Conservation (phyloP, 2,888 invertebrate genomes). For the Agrilus mali region DNA sequence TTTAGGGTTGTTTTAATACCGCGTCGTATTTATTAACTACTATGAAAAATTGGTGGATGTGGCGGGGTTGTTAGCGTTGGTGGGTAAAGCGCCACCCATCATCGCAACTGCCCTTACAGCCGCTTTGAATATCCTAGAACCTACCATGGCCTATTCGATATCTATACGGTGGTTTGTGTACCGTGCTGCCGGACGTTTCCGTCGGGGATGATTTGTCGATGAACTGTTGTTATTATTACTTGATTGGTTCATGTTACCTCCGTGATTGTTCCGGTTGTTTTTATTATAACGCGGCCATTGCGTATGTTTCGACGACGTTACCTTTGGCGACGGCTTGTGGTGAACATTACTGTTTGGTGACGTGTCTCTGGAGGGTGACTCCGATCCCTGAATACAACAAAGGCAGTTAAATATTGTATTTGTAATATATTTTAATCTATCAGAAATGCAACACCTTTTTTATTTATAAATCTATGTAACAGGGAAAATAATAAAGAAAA, state of each 20-base stretch:
- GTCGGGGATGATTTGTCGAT: slow-evolving; percentile 7
- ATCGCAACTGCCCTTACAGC: slow-evolving; percentile 7
- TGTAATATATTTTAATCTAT: too few relatives aligned
- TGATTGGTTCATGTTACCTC: slow-evolving; percentile 13
- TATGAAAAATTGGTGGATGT: too few relatives aligned
- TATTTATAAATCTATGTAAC: too few relatives aligned
- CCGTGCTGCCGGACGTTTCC: slow-evolving; percentile 9
- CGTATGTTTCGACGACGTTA: slow-evolving; percentile 8
- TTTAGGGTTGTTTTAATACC: too few relatives aligned
- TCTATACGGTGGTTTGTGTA: slow-evolving; percentile 12
- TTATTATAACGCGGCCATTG: slow-evolving; percentile 13
- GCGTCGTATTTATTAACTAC: too few relatives aligned
- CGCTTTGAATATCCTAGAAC: slow-evolving; percentile 6
- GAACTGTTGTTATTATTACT: slow-evolving; percentile 6
- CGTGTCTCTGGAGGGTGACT: slow-evolving; percentile 30
- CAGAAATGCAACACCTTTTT: too few relatives aligned
- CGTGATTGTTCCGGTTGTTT: slow-evolving; percentile 14
- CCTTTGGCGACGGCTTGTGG: slow-evolving; percentile 17
- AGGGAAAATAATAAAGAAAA: too few relatives aligned
- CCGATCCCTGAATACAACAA: slow-evolving; percentile 25
- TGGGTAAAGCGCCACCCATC: slow-evolving; percentile 7
- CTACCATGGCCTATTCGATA: slow-evolving; percentile 9
- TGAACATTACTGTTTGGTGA: slow-evolving; percentile 28
- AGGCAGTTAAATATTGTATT: not conserved
- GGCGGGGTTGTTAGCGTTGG: too few relatives aligned